phyloP scores from a whole-genome alignment of 2,888 invertebrate genomes.

The Eupeodes luniger region DNA sequence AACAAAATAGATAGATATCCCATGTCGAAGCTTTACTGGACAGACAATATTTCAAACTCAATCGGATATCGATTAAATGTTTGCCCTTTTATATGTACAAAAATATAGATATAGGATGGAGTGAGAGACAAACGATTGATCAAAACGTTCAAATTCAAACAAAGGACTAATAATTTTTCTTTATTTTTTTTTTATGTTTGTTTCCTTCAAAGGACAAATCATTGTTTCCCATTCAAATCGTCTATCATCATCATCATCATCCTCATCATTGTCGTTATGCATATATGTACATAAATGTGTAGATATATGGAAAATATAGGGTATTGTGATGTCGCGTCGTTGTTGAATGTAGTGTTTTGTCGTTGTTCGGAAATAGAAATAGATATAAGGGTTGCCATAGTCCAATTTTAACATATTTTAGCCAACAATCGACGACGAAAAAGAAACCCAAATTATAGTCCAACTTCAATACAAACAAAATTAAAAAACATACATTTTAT shows the following conservation, averaged over 20 bases:
- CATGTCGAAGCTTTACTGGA: conserved; percentile 22
- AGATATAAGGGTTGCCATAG: too few species aligned
- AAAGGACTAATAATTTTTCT: conserved; percentile 63
- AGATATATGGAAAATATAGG: neutral
- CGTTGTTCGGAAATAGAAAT: neutral
- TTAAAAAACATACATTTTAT: too few species aligned
- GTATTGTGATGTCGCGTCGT: conserved; percentile 7
- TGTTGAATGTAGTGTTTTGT: conserved; percentile 1
- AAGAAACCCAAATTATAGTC: too few species aligned
- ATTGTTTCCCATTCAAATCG: conserved; percentile 72
- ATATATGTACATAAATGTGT: too few species aligned
- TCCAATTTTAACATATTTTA: too few species aligned
- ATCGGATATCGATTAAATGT: conserved; percentile 70
- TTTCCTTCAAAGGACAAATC: conserved; percentile 72
- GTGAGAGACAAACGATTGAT: conserved; percentile 55
- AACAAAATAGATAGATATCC: too few species aligned
- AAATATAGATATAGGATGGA: neutral
- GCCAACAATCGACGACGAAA: too few species aligned
- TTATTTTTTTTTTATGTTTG: neutral
- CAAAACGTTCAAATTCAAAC: conserved; percentile 63
- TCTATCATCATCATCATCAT: conserved; percentile 54
- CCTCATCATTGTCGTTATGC: neutral
- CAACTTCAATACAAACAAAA: too few species aligned
- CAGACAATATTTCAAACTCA: conserved; percentile 36
- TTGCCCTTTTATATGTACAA: conserved; percentile 18